phyloP scores from a whole-genome alignment of 2,113 vertebrate genomes.

The Leptobrachium ailaonicum region DNA sequence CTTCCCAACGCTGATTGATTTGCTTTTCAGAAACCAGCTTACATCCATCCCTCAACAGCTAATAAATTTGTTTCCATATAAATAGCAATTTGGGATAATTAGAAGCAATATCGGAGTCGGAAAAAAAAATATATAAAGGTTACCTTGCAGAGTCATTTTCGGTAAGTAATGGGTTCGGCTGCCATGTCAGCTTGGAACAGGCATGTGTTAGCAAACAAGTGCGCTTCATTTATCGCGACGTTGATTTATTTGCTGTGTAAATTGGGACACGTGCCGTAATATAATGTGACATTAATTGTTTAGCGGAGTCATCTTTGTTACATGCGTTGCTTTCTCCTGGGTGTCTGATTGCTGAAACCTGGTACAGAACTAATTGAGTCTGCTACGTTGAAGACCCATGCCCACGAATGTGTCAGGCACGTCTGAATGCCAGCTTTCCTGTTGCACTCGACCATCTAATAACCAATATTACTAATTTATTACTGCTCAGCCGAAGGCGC shows the following conservation, averaged over 20 bases:
- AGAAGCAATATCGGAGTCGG: constrained; percentile 52
- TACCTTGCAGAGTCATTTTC: constrained; percentile 64
- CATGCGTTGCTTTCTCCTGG: constrained; percentile 74
- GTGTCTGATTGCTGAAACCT: constrained; percentile 74
- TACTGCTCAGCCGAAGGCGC: background rate
- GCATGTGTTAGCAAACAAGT: constrained; percentile 71
- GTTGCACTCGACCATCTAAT: constrained; percentile 50
- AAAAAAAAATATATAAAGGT: constrained; percentile 58
- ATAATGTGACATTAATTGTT: constrained; percentile 92
- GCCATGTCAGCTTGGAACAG: constrained; percentile 76
- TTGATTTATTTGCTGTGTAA: constrained; percentile 94
- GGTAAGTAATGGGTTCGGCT: constrained; percentile 61
- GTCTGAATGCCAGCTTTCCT: constrained; percentile 56
- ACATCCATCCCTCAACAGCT: constrained; percentile 36
- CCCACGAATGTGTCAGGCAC: constrained; percentile 51
- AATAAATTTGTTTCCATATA: constrained; percentile 57
- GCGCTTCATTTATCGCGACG: constrained; percentile 71
- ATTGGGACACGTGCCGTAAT: constrained; percentile 85
- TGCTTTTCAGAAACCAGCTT: background rate
- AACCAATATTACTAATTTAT: constrained; percentile 58
- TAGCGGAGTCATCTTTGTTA: constrained; percentile 76
- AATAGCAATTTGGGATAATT: constrained; percentile 60
- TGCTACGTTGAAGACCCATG: constrained; percentile 68
- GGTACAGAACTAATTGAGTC: constrained; percentile 75
- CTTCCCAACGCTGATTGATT: constrained; percentile 31